Evolutionary conservation across 2,113 vertebrate genomes (phyloP), one percentile per base, ranked within the genome.

Genomic region (Poeciliopsis turrubarensis): DNA sequence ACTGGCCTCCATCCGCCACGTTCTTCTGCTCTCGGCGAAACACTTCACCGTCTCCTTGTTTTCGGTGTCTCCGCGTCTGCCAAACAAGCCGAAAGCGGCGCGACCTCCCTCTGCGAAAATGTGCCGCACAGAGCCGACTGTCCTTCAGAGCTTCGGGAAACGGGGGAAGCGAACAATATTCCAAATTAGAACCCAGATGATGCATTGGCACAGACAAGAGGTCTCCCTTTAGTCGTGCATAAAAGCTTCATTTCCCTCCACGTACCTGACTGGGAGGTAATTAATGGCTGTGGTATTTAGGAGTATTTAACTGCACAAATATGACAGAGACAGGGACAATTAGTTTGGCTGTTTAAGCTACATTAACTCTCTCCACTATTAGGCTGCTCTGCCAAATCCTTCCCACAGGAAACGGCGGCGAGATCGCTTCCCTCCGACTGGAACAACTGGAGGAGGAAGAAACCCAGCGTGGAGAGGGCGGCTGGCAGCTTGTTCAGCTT

Each of bases 311-410:
- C 96, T 95, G 96, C 95, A 97, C 96, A 97, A 97, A 98, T 98
- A 97, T 98, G 97, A 98, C 96, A 97, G 96, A 96, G 96, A 97
- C 96, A 97, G 96, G 96, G 95, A 97, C 96, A 97, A 97, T 98
- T 97, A 98, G 95, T 95, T 96, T 95, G 95, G 95, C 95, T 95
- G 96, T 98, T 97, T 97, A 96, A 97, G 97, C 97, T 97, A 97
- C 97, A 98, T 98, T 98, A 98, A 97, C 96, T 97, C 97, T 96
- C 95, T 93, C 93, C 92, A 96, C 96, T 96, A 96, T 97, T 97
- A 97, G 95, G 95, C 95, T 70, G 57, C 78, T 89, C 93, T 87
- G 95, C 95, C 94, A 94, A 95, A 95, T 95, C 96, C 95, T 94
- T 95, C 97, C 96, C 97, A 95, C 93, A 96, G 87, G 97, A 96